Evolutionary conservation across 2,888 invertebrate species (phyloP), one percentile per base, ranked within the genome.

Genomic region (Blastobasis adustella): DNA sequence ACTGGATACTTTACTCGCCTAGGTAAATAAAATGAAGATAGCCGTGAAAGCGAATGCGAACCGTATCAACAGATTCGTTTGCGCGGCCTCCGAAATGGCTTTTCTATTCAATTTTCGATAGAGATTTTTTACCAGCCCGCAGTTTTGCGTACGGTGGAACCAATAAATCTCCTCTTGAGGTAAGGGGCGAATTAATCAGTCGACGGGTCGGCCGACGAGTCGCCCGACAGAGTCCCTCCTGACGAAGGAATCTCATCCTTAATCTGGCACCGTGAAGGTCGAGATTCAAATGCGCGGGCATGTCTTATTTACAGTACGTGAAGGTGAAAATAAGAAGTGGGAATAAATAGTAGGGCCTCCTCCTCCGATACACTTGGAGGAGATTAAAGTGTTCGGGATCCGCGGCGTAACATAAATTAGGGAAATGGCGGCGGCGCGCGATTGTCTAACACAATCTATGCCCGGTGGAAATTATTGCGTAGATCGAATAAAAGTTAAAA

Each of bases 61-160:
- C 65, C 71, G 71, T 75, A 79, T 79, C 80, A 79, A 79, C 80
- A 77, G 76, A 79, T 79, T 75, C 81, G 75, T 71, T 42, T 40
- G 76, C 73, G 67, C 65, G 67, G 69, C 78, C 74, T 72, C 75
- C 71, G 78, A 82, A 86, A 88, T 88, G 82, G 84, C 77, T 87
- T 88, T 87, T 83, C 87, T 86, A 88, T 88, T 88, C 86, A 88
- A 88, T 88, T 87, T 88, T 88, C 86, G 79, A 87, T 87, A 83
- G 83, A 88, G 83, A 86, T 88, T 87, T 88, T 88, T 86, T 87
- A 83, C 84, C 79, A 76, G 76, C 80, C 83, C 82, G 78, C 87
- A 87, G 87, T 87, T 88, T 88, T 87, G 87, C 88, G 86, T 86
- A 83, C 86, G 74, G 82, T 77, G 82, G 79, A 83, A 85, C 87